A percentile compares a stretch with the other conserved stretches of the same genome.
phyloP scores from a whole-genome alignment of 2,113 vertebrate genomes.

The human (Homo sapiens) region GRCh38 chr13:80265001-80265500 shows the following conservation, averaged over 20 bases:
- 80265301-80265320: background rate
- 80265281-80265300: background rate
- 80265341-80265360: background rate
- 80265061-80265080: background rate
- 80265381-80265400: background rate
- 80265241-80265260: background rate
- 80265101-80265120: no score
- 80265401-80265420: conserved; percentile 35
- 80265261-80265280: background rate
- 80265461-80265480: background rate
- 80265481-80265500: background rate
- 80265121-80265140: no score
- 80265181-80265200: no score
- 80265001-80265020: no score
- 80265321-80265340: conserved; percentile 3
- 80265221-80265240: background rate
- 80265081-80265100: background rate
- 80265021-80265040: no score
- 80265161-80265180: no score
- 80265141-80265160: no score
- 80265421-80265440: background rate
- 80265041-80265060: no score
- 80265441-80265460: conserved; percentile 16
- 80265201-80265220: background rate
- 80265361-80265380: background rate